Conservation (phyloP, 2,797 vertebrate species). For the Microctenopoma lineatum region DNA sequence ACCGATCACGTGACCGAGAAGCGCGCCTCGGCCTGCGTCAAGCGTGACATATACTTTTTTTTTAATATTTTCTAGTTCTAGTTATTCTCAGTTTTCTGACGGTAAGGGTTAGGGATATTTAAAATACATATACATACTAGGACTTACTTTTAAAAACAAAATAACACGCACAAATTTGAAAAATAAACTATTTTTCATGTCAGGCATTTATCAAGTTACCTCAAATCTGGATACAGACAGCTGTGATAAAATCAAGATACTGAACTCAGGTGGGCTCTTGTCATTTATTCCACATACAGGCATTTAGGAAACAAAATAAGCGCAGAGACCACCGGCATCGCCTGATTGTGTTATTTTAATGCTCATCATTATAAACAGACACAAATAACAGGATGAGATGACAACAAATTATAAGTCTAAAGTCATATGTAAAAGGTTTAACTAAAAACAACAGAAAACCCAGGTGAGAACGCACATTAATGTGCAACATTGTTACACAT, state of each 20-base stretch:
- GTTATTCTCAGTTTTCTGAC: too few species aligned
- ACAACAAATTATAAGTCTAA: conserved; percentile 48
- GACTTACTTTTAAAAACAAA: too few species aligned
- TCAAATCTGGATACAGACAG: background rate
- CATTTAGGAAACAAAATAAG: conserved; percentile 73
- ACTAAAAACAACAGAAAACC: conserved; percentile 64
- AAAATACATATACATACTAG: too few species aligned
- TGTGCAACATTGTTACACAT: conserved; percentile 26
- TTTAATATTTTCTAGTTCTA: too few species aligned
- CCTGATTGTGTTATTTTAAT: conserved; percentile 66
- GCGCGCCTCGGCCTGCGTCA: too few species aligned
- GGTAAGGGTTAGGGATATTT: too few species aligned
- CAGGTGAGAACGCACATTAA: conserved; percentile 50
- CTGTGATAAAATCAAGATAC: conserved; percentile 13
- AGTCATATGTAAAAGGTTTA: conserved; percentile 51
- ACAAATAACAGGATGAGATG: conserved; percentile 68
- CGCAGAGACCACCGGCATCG: conserved; percentile 57
- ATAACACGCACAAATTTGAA: too few species aligned
- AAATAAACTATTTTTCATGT: too few species aligned
- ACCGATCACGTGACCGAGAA: too few species aligned
- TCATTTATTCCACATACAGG: conserved; percentile 83
- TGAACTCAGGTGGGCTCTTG: conserved; percentile 24
- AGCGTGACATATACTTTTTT: too few species aligned
- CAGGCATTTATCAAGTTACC: background rate
- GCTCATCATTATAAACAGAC: conserved; percentile 69